Base-by-base conservation (phyloP, 2,113 vertebrate species). In the Triplophysa rosa region DNA sequence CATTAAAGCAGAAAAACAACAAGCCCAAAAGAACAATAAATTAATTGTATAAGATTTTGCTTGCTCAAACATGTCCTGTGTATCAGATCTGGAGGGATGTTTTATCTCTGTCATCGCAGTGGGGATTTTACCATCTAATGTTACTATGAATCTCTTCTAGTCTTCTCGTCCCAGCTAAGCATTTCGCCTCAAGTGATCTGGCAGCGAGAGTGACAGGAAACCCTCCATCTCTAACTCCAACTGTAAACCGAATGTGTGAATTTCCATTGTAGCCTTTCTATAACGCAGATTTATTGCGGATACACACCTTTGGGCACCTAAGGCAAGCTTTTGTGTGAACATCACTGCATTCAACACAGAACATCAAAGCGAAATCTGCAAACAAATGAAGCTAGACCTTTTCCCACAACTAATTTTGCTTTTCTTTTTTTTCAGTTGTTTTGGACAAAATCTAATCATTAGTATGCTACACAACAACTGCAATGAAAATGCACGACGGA, bases 151-250 rank as follows among this genome's bases (percentile, higher is more conserved):
- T 73, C 85, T 90, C 86, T 91, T 90, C 87, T 42, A 87, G 89
- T 93, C 90, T 86, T 87, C 88, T 33, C 63, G 3, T 91, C 91
- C 89, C 90, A 90, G 92, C 90, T 87, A 89, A 91, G 93, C 87
- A 84, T 92, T 93, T 90, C 87, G 92, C 93, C 93, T 87, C 81
- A 0, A 90, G 92, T 91, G 89, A 93, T 94, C 88, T 95, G 92
- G 92, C 92, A 75, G 64, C 17, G 21, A 66, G 61, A 63, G 40
- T 49, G 47, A 37, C 56, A 65, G 70, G 70, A 80, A 74, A 59
- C 73, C 76, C 85, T 86, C 79, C 84, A 29, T 66, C 82, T 86
- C 82, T 85, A 69, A 62, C 78, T 80, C 71, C 82, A 26, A 21
- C 78, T 65, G 42, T 63, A 17, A 58, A 21, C n/a, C 10, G 33